These are phyloP conservation scores for Xylota sylvarum DNA, from an alignment of 2,888 invertebrate species.

Conservation along the genomic window DNA sequence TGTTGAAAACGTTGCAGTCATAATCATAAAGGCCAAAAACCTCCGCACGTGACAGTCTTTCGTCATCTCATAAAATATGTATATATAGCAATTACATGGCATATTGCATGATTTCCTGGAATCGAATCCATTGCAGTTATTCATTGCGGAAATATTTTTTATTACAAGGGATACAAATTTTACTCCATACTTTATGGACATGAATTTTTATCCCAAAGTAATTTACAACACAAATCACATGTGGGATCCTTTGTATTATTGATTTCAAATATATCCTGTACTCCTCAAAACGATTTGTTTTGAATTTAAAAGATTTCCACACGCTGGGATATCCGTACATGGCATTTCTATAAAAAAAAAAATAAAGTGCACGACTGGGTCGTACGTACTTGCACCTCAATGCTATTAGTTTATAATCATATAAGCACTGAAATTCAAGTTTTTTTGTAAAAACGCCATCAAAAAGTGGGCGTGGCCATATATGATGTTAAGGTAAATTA, in stretches of 20 bases:
- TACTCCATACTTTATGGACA: background rate
- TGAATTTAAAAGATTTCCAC: background rate
- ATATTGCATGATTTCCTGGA: background rate
- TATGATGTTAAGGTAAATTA: no score
- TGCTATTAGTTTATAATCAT: no score
- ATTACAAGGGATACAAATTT: slow-evolving; percentile 1
- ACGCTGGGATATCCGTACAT: no score
- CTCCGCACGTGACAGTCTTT: background rate
- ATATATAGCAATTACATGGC: background rate
- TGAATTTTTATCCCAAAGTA: background rate
- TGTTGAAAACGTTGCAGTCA: background rate
- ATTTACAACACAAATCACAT: background rate
- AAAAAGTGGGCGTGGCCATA: no score
- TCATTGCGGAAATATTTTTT: slow-evolving; percentile 5
- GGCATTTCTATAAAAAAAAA: no score
- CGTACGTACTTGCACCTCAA: no score
- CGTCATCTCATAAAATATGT: background rate
- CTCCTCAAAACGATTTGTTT: background rate
- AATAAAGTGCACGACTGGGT: no score
- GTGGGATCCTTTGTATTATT: background rate
- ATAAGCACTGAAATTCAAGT: no score
- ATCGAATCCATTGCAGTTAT: background rate
- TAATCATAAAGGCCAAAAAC: background rate
- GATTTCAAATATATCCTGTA: background rate
- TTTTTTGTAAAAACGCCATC: no score